phyloP scores from a whole-genome alignment of 1,140 invertebrate genomes.

The Anastrepha ludens region DNA sequence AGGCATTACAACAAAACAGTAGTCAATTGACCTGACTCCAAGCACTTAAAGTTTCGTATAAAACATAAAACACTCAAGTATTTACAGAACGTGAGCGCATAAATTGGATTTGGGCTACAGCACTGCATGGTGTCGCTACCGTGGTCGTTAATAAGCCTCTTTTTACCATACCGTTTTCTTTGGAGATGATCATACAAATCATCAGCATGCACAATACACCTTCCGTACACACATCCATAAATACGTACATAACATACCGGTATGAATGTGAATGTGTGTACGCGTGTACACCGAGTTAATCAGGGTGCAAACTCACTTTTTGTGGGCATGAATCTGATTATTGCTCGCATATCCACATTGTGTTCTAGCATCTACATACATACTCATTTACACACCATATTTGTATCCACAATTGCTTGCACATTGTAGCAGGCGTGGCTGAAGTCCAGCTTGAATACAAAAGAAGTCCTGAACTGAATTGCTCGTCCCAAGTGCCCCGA shows the following conservation, averaged over 20 bases:
- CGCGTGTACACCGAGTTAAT: slow-evolving; percentile 13
- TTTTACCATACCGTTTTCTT: not conserved
- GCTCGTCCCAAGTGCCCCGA: not conserved
- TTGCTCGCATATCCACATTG: slow-evolving; percentile 5
- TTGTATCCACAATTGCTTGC: not conserved
- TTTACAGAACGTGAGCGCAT: not conserved
- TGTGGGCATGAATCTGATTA: slow-evolving; percentile 25
- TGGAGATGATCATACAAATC: not conserved
- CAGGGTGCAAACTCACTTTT: not conserved
- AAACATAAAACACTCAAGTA: slow-evolving; percentile 19
- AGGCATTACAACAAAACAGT: not conserved
- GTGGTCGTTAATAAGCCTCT: slow-evolving; percentile 21
- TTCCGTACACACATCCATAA: not conserved
- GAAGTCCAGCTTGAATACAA: slow-evolving; percentile 2
- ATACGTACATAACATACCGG: not conserved
- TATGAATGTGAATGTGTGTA: not conserved
- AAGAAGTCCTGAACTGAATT: not conserved
- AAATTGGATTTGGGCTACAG: not conserved
- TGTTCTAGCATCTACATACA: not conserved
- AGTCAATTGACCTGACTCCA: not conserved
- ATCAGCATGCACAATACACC: not conserved
- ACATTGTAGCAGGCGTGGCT: not conserved
- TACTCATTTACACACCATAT: not conserved
- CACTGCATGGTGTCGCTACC: not conserved
- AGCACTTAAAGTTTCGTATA: not conserved